Conservation (phyloP, 2,888 invertebrate species). For the Eilema griseolum region DNA sequence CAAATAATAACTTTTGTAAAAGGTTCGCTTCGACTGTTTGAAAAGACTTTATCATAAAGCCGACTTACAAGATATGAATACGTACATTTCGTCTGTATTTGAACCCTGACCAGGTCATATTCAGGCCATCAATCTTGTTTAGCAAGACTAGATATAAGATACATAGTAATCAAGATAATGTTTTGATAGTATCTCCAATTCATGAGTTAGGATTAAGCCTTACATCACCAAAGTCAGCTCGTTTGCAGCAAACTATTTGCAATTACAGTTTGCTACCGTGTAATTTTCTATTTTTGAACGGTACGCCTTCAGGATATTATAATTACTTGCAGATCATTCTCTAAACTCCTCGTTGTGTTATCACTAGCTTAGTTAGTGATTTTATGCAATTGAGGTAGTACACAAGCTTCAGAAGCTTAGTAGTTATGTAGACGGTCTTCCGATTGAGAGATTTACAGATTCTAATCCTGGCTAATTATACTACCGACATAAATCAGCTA, state of each 20-base stretch:
- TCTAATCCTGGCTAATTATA: too few relatives aligned
- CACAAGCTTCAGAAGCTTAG: neutral
- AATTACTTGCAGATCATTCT: neutral
- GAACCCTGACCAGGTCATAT: neutral
- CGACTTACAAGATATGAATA: too few relatives aligned
- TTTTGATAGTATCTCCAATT: slow-evolving; percentile 31
- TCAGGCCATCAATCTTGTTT: slow-evolving; percentile 32
- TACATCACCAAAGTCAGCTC: neutral
- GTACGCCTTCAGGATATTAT: neutral
- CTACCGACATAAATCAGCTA: too few relatives aligned
- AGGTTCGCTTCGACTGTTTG: neutral
- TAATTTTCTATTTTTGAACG: too few relatives aligned
- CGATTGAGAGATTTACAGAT: too few relatives aligned
- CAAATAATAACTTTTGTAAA: too few relatives aligned
- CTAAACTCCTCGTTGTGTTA: neutral
- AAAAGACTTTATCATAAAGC: neutral
- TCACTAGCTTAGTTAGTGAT: neutral
- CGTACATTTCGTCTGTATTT: too few relatives aligned
- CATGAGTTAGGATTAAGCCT: slow-evolving; percentile 35
- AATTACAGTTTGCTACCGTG: neutral
- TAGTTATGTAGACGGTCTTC: too few relatives aligned
- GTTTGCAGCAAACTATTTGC: slow-evolving; percentile 5
- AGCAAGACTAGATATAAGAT: neutral
- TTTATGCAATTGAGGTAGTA: neutral
- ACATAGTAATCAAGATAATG: slow-evolving; percentile 33